Conservation (phyloP, 2,113 vertebrate genomes). For the Ondatra zibethicus region DNA sequence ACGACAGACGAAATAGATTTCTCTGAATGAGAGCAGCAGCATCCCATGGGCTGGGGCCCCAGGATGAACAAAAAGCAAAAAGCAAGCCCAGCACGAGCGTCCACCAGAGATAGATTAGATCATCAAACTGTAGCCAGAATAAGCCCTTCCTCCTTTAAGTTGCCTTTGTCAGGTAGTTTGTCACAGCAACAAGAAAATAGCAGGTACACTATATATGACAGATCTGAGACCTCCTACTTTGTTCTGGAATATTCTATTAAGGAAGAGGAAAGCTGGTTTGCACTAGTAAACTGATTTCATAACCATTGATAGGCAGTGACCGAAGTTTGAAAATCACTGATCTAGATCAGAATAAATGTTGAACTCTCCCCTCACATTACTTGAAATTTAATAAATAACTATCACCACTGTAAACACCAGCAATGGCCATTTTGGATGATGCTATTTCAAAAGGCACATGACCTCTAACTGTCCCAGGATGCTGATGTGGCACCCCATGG, state of each 20-base stretch:
- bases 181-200: not conserved
- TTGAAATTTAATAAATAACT: conserved; percentile 38
- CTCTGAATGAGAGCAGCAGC: too few species aligned
- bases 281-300: too few species aligned
- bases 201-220: not conserved
- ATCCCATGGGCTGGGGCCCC: too few species aligned
- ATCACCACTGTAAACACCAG: not conserved
- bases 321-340: not conserved
- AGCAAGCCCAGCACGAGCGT: too few species aligned
- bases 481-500: not conserved
- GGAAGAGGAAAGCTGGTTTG: not conserved
- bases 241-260: not conserved
- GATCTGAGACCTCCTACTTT: not conserved
- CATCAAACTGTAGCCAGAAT: not conserved
- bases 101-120: too few species aligned
- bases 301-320: not conserved
- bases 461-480: not conserved
- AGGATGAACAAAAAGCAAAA: too few species aligned
- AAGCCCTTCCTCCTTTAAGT: not conserved
- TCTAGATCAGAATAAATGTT: not conserved
- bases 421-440: not conserved
- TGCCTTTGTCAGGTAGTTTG: not conserved
- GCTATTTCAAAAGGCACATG: not conserved
- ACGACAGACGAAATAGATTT: too few species aligned
- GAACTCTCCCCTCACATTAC: not conserved